Percentiles rank a stretch among this genome's conserved stretches.
Evolutionary conservation across 2,888 invertebrate genomes (phyloP).

Genomic region (Xiphydria camelus): DNA sequence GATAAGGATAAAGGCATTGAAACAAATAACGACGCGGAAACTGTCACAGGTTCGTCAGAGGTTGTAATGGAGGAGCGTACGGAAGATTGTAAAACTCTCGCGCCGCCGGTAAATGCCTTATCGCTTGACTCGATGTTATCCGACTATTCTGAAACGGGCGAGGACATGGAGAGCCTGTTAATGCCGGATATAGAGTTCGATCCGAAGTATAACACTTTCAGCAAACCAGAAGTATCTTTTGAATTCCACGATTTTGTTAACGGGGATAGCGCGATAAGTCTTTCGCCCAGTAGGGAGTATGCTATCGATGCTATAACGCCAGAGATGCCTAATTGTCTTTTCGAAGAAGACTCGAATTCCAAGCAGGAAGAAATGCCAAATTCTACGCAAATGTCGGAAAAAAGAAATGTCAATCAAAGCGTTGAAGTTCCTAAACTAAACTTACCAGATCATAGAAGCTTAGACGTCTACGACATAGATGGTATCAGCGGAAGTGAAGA

Average conservation of each 20-base stretch:
- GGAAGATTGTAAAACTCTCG: neutral
- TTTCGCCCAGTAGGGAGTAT: slow-evolving; percentile 19
- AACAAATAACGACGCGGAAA: neutral
- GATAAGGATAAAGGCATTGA: neutral
- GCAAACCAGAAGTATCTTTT: no score
- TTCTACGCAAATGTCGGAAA: slow-evolving; percentile 5
- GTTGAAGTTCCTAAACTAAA: no score
- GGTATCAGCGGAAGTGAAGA: slow-evolving; percentile 14
- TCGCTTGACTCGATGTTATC: neutral
- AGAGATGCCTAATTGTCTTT: slow-evolving; percentile 28
- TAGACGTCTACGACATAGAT: slow-evolving; percentile 23
- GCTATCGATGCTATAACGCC: slow-evolving; percentile 26
- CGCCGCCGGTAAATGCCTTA: neutral
- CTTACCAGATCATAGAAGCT: slow-evolving; percentile 11
- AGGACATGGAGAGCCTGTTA: neutral
- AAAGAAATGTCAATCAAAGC: slow-evolving; percentile 1
- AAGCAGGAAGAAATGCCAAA: slow-evolving; percentile 18
- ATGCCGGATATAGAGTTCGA: neutral
- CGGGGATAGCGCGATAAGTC: neutral
- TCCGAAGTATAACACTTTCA: neutral
- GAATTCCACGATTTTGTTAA: neutral
- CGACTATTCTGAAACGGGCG: neutral
- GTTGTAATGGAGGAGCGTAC: no score
- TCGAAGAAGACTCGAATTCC: slow-evolving; percentile 29
- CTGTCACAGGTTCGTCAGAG: neutral